Percentiles rank a stretch among this genome's conserved stretches.
Conservation (phyloP, 2,888 invertebrate species). For the Meiosimyza decipiens region DNA sequence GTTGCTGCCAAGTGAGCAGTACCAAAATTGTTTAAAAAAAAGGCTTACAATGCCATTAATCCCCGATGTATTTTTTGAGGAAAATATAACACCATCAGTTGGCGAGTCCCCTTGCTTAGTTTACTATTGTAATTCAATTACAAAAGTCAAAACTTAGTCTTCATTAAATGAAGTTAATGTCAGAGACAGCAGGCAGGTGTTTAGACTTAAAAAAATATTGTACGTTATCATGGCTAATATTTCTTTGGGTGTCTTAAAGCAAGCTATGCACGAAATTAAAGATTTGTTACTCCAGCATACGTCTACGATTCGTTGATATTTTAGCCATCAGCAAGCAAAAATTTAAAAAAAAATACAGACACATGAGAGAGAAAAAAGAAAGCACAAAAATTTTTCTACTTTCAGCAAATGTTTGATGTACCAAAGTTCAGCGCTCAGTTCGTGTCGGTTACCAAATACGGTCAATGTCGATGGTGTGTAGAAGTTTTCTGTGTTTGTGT, state of each 20-base stretch:
- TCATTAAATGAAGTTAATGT: neutral
- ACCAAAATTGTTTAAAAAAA: neutral
- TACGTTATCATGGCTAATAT: too few relatives aligned
- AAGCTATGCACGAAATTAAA: too few relatives aligned
- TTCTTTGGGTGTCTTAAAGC: too few relatives aligned
- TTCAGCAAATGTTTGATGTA: too few relatives aligned
- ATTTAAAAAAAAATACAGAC: neutral
- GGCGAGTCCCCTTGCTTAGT: neutral
- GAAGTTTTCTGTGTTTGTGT: neutral
- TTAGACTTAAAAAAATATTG: too few relatives aligned
- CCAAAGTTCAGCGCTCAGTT: neutral
- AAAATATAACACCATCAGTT: neutral
- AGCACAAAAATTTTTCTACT: too few relatives aligned
- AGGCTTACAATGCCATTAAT: neutral
- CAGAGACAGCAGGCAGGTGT: neutral
- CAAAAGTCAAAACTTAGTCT: slow-evolving; percentile 27
- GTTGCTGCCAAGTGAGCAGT: neutral
- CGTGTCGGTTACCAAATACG: neutral
- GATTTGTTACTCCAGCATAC: too few relatives aligned
- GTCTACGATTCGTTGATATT: slow-evolving; percentile 11
- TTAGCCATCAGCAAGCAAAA: neutral
- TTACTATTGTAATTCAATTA: slow-evolving; percentile 29
- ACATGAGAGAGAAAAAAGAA: too few relatives aligned
- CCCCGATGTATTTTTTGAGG: neutral
- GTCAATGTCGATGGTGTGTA: neutral